Conservation (phyloP, 2,888 invertebrate genomes). For the Iphiclides podalirius region DNA sequence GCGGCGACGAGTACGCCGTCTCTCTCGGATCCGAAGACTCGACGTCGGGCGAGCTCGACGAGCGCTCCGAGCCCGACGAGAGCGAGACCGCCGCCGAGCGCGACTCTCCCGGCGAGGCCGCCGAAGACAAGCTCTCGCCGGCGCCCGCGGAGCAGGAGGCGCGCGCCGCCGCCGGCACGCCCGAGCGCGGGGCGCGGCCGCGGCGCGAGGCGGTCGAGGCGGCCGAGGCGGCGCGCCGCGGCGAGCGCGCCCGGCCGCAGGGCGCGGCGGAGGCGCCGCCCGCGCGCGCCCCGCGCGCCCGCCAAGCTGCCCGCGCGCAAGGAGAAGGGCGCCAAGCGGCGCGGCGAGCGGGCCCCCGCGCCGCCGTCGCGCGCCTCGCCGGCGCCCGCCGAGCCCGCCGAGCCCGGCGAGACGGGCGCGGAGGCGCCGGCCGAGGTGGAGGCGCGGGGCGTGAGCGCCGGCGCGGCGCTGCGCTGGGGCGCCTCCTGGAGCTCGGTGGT, state of each 20-base stretch:
- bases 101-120: conserved; percentile 20
- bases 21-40: conserved; percentile 44
- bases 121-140: conserved; percentile 8
- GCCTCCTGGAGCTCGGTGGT: conserved; percentile 56
- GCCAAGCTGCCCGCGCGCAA: conserved; percentile 26
- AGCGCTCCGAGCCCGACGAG: conserved; percentile 31
- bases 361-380: conserved; percentile 33
- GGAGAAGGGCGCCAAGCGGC: conserved; percentile 35
- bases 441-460: conserved; percentile 41
- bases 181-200: conserved; percentile 7
- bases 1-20: conserved; percentile 40
- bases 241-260: conserved; percentile 19
- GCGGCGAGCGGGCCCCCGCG: conserved; percentile 30
- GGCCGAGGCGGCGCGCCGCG: conserved; percentile 29
- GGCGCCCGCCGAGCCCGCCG: conserved; percentile 20
- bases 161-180: conserved; percentile 25
- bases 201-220: conserved; percentile 29
- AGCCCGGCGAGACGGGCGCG: conserved; percentile 41
- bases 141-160: conserved; percentile 26
- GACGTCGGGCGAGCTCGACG: conserved; percentile 32
- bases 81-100: conserved; percentile 25
- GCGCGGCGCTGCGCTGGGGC: conserved; percentile 48
- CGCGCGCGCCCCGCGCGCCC: conserved; percentile 21
- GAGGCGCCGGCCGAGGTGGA: conserved; percentile 47
- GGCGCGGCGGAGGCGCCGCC: conserved; percentile 21